Conservation (phyloP, 2,888 invertebrate genomes). For the Isotomurus palustris region DNA sequence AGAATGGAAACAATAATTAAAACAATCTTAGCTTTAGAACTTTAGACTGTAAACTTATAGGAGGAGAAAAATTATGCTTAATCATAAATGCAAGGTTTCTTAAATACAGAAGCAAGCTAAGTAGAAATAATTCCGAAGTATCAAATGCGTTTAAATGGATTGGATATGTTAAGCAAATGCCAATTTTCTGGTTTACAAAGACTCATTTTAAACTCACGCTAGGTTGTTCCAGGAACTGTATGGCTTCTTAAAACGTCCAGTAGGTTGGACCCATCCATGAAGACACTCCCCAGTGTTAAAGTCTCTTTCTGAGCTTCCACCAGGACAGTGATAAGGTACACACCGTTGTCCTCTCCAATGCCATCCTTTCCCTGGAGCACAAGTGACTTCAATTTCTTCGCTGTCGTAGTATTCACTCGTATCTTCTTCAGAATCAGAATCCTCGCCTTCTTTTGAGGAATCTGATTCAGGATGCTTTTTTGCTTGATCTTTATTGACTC, state of each 20-base stretch:
- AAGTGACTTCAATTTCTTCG: constrained; percentile 29
- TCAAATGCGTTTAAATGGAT: too few relatives aligned
- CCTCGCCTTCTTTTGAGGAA: not conserved
- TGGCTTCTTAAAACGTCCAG: not conserved
- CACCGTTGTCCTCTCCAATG: constrained; percentile 23
- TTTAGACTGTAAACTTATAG: too few relatives aligned
- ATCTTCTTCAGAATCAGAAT: not conserved
- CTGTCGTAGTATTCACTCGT: constrained; percentile 9
- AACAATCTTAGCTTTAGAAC: not conserved
- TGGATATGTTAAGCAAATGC: too few relatives aligned
- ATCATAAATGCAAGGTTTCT: too few relatives aligned
- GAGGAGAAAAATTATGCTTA: too few relatives aligned
- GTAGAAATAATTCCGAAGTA: too few relatives aligned
- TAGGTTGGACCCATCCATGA: constrained; percentile 17
- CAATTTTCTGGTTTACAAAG: too few relatives aligned
- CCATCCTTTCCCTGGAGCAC: constrained; percentile 25
- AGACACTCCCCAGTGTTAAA: constrained; percentile 32
- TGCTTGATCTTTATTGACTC: not conserved
- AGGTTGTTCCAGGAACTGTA: constrained; percentile 5
- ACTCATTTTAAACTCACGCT: not conserved
- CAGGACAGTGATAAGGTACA: constrained; percentile 26
- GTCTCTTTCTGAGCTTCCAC: constrained; percentile 27
- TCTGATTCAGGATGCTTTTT: too few relatives aligned
- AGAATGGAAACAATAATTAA: too few relatives aligned
- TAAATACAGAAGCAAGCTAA: too few relatives aligned